These are phyloP conservation scores for Phrynocephalus forsythii DNA, from an alignment of 2,797 vertebrate species.

Conservation along the genomic window DNA sequence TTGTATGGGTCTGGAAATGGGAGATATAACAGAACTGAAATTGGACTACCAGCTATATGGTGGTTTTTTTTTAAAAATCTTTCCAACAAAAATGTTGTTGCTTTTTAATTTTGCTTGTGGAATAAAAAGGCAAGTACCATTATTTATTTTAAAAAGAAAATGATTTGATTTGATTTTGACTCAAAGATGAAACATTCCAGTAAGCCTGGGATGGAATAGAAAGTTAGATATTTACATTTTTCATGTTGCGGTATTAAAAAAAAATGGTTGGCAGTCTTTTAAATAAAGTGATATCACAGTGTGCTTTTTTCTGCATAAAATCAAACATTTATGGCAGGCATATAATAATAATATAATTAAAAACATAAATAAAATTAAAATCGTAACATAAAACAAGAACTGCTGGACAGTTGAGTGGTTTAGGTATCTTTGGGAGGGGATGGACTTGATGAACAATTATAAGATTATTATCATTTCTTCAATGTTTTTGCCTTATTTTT, in stretches of 20 bases:
- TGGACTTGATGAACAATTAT: no score
- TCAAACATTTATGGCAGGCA: not conserved
- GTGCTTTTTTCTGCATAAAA: not conserved
- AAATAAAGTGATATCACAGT: not conserved
- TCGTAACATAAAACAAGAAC: not conserved
- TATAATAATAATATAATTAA: not conserved
- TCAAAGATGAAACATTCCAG: not conserved
- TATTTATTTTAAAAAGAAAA: not conserved
- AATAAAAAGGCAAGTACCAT: conserved; percentile 1
- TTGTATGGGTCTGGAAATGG: conserved; percentile 37
- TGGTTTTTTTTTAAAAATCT: conserved; percentile 33
- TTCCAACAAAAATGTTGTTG: not conserved
- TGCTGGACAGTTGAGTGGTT: no score
- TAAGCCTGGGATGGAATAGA: not conserved
- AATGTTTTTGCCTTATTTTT: not conserved
- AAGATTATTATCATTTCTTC: not conserved
- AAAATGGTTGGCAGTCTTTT: not conserved
- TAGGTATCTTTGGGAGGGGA: no score
- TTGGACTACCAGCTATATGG: not conserved
- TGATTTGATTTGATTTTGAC: not conserved
- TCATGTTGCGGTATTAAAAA: not conserved
- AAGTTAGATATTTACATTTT: not conserved
- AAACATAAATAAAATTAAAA: not conserved
- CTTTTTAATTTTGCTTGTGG: no score
- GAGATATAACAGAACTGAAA: conserved; percentile 20